Base-by-base conservation (phyloP, 2,113 vertebrate genomes). In the Sphyrna mokarran region DNA sequence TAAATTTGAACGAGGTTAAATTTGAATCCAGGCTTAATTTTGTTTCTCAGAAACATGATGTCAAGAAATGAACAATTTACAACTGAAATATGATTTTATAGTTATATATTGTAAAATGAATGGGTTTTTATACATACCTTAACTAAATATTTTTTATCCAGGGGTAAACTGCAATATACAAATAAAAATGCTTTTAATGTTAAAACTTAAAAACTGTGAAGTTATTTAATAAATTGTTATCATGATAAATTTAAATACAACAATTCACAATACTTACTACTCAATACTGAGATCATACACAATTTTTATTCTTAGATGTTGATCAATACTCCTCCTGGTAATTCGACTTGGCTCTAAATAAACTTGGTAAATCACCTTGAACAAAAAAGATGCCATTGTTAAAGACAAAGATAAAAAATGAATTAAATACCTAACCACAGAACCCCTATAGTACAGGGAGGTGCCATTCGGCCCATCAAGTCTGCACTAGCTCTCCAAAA, bases 211-310 rank as follows among this genome's bases (percentile, higher is more conserved):
- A 22, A 22, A 63, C 13, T 33, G 26, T 70, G 20, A 76, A 13
- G 22, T 48, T 33, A 70, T 95, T 76, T 54, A 54, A 6, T 54
- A 95, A 95, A 76, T 7, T 13, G 13, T 72, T 48, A 43, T 13
- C 26, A 68, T 68, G 66, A 68, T 16, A 68, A 68, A 68, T 16
- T 68, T 18, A 14, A 16, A 76, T 22, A 26, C 29, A 22, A 95
- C 0, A 72, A 72, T 16, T 72, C 48, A 69, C 3, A 8, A 3
- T 76, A 98, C 98, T 98, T 96, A 99, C 99, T 98, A 97, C 91
- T 99, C 98, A 16, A 99, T 97, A 7, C 99, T 99, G 96, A 96
- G 96, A 97, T 99, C 99, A 1, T 99, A 99, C 3, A 98, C 96
- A 23, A 97, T 98, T 97, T 98, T 98, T 95, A 99, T 99, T 96